Evolutionary conservation across 2,888 invertebrate species (phyloP).

Genomic region (Dicranocentrus wangi): DNA sequence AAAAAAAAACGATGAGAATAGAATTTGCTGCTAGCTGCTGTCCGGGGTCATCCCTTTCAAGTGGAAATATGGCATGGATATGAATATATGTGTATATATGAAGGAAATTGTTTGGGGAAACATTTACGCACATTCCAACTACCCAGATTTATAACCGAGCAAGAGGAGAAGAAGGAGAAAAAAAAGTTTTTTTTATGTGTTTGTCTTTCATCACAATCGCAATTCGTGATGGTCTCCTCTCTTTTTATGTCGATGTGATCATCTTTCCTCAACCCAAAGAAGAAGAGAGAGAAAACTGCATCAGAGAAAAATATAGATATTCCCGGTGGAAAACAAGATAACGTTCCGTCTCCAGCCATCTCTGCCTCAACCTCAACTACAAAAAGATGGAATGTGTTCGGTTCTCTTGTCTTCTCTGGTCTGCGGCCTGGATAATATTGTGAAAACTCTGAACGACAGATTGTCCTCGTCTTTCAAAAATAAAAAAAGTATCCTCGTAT

Average conservation of each 20-base stretch:
- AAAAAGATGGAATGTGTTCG: not conserved
- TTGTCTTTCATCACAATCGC: constrained; percentile 29
- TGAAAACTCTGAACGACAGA: not conserved
- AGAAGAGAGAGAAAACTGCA: not conserved
- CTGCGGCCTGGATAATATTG: not conserved
- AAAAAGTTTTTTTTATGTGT: constrained; percentile 18
- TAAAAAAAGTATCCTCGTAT: not conserved
- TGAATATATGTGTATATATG: too few relatives aligned
- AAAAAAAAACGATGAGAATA: too few relatives aligned
- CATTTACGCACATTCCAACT: too few relatives aligned
- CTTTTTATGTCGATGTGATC: not conserved
- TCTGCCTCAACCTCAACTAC: not conserved
- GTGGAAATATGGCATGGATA: too few relatives aligned
- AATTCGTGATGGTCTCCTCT: constrained; percentile 3
- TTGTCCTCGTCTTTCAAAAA: too few relatives aligned
- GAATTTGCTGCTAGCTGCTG: too few relatives aligned
- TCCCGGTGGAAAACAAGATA: constrained; percentile 35
- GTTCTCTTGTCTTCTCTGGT: not conserved
- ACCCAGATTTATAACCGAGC: too few relatives aligned
- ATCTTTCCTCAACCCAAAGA: not conserved
- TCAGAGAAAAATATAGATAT: constrained; percentile 2
- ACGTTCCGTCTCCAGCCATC: constrained; percentile 10
- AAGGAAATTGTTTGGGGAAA: too few relatives aligned
- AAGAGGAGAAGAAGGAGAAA: not conserved
- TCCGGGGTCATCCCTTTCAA: too few relatives aligned